Evolutionary conservation across 30 jellyfish, hydroid and myxozoan species (phyloP).

Genomic region (Mastigias papua): DNA sequence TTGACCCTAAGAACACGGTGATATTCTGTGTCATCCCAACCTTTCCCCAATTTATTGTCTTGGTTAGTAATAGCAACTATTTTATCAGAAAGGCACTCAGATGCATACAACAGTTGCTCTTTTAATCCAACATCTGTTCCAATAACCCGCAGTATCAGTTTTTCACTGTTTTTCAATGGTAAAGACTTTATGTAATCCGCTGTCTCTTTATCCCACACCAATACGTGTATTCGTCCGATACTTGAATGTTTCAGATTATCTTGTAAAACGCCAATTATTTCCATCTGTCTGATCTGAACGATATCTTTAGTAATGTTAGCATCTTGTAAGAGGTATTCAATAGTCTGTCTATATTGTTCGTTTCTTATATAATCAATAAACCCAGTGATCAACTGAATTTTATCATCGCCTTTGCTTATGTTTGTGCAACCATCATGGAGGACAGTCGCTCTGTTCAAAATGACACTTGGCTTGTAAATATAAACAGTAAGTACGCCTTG

Average conservation of each 20-base stretch:
- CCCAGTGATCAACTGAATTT: slow-evolving; percentile 6
- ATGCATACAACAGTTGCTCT: slow-evolving; percentile 12
- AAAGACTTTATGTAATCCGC: slow-evolving; percentile 19
- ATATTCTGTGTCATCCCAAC: slow-evolving; percentile 10
- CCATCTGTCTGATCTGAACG: slow-evolving; percentile 31
- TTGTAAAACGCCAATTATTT: slow-evolving; percentile 14
- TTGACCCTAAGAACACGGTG: background rate
- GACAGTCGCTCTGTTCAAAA: no score
- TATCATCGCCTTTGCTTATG: no score
- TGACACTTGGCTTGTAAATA: no score
- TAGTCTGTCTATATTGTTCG: background rate
- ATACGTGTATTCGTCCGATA: slow-evolving; percentile 5
- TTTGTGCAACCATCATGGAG: no score
- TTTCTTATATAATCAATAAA: slow-evolving; percentile 12
- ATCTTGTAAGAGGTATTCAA: background rate
- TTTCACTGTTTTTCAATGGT: slow-evolving; percentile 30
- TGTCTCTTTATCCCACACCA: slow-evolving; percentile 6
- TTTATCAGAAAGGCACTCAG: background rate
- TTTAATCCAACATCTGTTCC: slow-evolving; percentile 12
- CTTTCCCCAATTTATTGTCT: slow-evolving; percentile 34
- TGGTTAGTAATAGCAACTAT: slow-evolving; percentile 31
- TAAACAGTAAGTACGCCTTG: no score
- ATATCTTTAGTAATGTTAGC: no score
- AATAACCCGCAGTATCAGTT: background rate
- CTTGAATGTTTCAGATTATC: background rate